Conservation (phyloP, 2,888 invertebrate species). For the Cylloceria caligata region DNA sequence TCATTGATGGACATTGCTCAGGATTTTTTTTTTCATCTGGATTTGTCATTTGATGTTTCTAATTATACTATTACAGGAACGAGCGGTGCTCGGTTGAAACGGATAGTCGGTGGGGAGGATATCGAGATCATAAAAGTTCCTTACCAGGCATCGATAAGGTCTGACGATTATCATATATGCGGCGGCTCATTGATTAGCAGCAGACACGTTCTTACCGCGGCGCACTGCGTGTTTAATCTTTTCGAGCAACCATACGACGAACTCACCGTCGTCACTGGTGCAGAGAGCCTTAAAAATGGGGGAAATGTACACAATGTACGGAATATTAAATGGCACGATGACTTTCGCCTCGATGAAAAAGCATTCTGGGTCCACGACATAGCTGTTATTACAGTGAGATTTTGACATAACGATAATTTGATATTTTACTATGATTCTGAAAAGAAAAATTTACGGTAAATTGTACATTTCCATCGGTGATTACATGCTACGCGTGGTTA, state of each 20-base stretch:
- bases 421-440: no score
- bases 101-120: conserved; percentile 63
- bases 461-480: no score
- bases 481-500: no score
- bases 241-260: conserved; percentile 69
- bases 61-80: conserved; percentile 27
- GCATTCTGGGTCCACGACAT: conserved; percentile 68
- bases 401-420: background rate
- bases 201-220: conserved; percentile 70
- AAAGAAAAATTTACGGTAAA: no score
- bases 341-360: background rate
- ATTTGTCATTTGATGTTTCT: no score
- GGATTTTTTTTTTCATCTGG: no score
- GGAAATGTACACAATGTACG: conserved; percentile 62
- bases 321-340: conserved; percentile 48
- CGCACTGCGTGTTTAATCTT: conserved; percentile 69
- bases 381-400: conserved; percentile 70
- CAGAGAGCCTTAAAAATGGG: conserved; percentile 28
- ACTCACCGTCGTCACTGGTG: conserved; percentile 64
- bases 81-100: conserved; percentile 55
- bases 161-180: conserved; percentile 66
- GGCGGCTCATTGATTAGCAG: conserved; percentile 69
- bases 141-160: conserved; percentile 69
- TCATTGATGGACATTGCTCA: no score
- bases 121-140: conserved; percentile 61